phyloP scores from a whole-genome alignment of 2,888 invertebrate genomes.

The Xiphydria camelus region DNA sequence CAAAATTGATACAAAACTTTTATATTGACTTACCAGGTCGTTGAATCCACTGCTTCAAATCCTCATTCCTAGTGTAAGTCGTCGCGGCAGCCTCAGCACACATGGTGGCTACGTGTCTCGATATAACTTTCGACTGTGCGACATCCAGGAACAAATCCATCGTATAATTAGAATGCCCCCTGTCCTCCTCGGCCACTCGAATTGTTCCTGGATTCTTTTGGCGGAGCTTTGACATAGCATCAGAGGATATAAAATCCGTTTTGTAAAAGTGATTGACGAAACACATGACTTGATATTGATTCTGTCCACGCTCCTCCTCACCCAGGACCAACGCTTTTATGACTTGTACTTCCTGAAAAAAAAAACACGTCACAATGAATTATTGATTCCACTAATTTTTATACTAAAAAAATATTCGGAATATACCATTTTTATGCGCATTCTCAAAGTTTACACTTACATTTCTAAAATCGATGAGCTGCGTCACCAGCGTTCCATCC shows the following conservation, averaged over 20 bases:
- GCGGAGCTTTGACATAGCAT: slow-evolving; percentile 93
- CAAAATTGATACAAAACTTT: too few species aligned
- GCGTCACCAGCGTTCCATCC: slow-evolving; percentile 89
- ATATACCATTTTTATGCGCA: slow-evolving; percentile 4
- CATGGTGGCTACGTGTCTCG: slow-evolving; percentile 73
- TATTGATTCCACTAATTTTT: neutral
- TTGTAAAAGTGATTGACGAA: slow-evolving; percentile 88
- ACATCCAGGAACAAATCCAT: slow-evolving; percentile 82
- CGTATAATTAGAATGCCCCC: slow-evolving; percentile 79
- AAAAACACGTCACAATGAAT: too few species aligned
- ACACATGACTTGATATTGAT: slow-evolving; percentile 86
- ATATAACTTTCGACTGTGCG: slow-evolving; percentile 69
- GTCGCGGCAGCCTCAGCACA: slow-evolving; percentile 78
- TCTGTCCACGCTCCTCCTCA: slow-evolving; percentile 90
- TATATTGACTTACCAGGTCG: slow-evolving; percentile 66
- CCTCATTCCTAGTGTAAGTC: slow-evolving; percentile 77
- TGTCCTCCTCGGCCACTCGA: slow-evolving; percentile 87
- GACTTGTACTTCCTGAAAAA: slow-evolving; percentile 85
- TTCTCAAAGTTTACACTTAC: slow-evolving; percentile 64
- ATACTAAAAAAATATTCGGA: neutral
- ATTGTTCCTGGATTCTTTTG: slow-evolving; percentile 88
- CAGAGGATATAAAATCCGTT: slow-evolving; percentile 93
- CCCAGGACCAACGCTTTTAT: slow-evolving; percentile 86
- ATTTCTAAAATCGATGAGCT: slow-evolving; percentile 92
- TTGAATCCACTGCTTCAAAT: slow-evolving; percentile 78